phyloP scores from a whole-genome alignment of 2,113 vertebrate genomes.

The Epinephelus lanceolatus region DNA sequence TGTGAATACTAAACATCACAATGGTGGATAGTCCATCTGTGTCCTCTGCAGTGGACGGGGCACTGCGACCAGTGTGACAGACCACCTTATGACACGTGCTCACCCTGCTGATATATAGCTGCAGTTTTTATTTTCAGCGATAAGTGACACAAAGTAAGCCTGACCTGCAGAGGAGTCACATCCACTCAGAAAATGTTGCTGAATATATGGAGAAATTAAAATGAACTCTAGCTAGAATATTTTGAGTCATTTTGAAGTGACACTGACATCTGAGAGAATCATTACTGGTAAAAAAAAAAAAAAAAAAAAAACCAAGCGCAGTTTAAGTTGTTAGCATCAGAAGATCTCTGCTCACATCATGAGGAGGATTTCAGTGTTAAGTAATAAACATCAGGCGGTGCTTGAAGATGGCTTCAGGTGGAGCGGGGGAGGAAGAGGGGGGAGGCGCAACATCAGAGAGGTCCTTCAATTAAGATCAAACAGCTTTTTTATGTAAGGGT shows the following conservation, averaged over 20 bases:
- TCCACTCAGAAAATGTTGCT: background rate
- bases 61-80: background rate
- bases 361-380: background rate
- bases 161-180: too few relatives aligned
- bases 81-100: background rate
- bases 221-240: background rate
- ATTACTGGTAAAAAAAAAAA: background rate
- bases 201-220: background rate
- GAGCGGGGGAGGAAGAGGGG: background rate
- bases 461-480: slow-evolving; percentile 64
- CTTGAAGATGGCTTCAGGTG: slow-evolving; percentile 37
- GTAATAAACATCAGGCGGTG: background rate
- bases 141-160: too few relatives aligned
- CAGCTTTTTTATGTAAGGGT: slow-evolving; percentile 41
- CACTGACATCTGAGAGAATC: background rate
- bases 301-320: background rate
- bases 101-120: background rate
- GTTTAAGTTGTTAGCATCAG: background rate
- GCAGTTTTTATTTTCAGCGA: background rate
- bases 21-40: slow-evolving; percentile 23
- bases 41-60: slow-evolving; percentile 6
- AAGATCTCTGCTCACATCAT: background rate
- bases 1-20: slow-evolving; percentile 32
- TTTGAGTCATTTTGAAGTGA: too few relatives aligned
- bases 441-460: slow-evolving; percentile 47